Conservation (phyloP, 2,113 vertebrate genomes). For the Psophia crepitans region DNA sequence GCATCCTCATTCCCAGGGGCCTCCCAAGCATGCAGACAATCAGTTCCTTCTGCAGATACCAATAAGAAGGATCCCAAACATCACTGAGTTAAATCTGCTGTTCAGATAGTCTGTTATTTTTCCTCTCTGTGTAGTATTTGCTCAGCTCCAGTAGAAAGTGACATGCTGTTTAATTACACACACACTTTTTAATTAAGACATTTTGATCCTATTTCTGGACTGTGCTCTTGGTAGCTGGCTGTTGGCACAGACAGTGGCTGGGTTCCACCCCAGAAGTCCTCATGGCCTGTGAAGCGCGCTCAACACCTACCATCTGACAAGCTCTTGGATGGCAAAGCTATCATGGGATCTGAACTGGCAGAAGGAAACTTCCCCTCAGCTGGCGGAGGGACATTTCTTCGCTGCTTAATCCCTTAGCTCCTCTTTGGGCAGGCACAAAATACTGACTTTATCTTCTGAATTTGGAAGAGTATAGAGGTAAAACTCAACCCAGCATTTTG, state of each 20-base stretch:
- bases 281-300: fast-evolving
- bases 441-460: conserved; percentile 35
- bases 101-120: neutral
- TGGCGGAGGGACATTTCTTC: neutral
- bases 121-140: neutral
- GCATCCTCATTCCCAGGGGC: neutral
- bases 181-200: neutral
- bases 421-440: conserved; percentile 22
- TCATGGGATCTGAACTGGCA: conserved; percentile 21
- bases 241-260: neutral
- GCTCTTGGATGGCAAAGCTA: conserved; percentile 21
- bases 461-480: neutral
- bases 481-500: neutral
- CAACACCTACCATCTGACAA: conserved; percentile 28
- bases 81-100: neutral
- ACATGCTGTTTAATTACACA: neutral
- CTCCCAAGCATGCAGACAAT: neutral
- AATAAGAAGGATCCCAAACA: neutral
- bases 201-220: neutral
- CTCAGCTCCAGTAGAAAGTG: neutral
- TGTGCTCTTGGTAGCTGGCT: neutral
- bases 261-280: neutral
- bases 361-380: neutral
- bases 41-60: neutral
- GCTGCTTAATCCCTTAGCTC: neutral